phyloP scores from a whole-genome alignment of 2,888 invertebrate species.

The Pollenia griseotomentosa region DNA sequence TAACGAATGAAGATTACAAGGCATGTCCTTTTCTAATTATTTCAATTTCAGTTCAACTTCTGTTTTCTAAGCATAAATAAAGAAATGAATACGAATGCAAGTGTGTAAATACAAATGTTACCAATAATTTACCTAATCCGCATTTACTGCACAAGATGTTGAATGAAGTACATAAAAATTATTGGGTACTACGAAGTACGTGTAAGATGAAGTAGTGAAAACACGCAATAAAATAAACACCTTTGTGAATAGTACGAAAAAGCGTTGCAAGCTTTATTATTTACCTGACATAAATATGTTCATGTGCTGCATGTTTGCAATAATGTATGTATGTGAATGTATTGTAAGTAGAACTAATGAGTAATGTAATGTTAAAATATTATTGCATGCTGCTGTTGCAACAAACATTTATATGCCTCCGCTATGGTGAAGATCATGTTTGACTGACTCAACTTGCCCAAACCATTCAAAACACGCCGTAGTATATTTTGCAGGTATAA shows the following conservation, averaged over 20 bases:
- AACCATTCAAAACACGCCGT: conserved; percentile 13
- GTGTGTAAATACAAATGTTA: not conserved
- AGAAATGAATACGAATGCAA: not conserved
- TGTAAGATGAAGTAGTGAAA: conserved; percentile 13
- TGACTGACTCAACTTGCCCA: conserved; percentile 23
- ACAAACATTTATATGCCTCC: conserved; percentile 6
- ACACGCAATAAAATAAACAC: conserved; percentile 27
- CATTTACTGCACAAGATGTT: not conserved
- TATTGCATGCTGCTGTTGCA: conserved; percentile 35
- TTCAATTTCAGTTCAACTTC: conserved; percentile 16
- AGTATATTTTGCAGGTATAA: not conserved
- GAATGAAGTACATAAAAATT: conserved; percentile 15
- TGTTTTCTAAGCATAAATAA: not conserved
- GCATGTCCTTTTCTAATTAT: conserved; percentile 7
- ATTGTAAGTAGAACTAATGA: conserved; percentile 17
- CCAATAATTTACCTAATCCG: conserved; percentile 1
- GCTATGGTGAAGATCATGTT: conserved; percentile 31
- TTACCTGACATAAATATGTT: not conserved
- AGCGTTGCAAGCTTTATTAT: not conserved
- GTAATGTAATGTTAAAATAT: conserved; percentile 30
- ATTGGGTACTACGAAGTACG: not conserved
- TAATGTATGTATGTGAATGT: not conserved
- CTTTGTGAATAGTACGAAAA: not conserved
- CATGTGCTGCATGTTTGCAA: not conserved
- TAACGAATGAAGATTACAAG: not conserved